A percentile compares a stretch with the other conserved stretches of the same genome.
Evolutionary conservation across 2,888 invertebrate genomes (phyloP).

Genomic region (Cloeon dipterum): DNA sequence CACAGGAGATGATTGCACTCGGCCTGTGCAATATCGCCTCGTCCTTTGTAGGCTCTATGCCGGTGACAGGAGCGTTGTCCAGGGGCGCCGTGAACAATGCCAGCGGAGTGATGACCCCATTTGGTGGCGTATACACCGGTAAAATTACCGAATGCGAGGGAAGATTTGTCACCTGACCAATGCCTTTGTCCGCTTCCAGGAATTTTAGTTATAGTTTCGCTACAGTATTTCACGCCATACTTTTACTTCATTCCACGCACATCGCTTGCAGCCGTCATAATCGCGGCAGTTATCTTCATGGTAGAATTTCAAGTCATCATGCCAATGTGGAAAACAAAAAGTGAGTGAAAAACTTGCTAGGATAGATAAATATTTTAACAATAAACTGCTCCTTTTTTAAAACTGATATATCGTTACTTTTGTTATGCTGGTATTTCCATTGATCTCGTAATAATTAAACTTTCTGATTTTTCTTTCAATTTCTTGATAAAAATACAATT

Average conservation of each 20-base stretch:
- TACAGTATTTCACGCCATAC: constrained; percentile 36
- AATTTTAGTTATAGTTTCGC: constrained; percentile 22
- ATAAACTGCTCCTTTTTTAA: too few relatives aligned
- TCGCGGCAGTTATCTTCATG: constrained; percentile 46
- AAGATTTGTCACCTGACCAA: too few relatives aligned
- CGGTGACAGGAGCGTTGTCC: constrained; percentile 34
- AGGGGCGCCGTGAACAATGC: constrained; percentile 46
- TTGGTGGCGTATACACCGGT: constrained; percentile 39
- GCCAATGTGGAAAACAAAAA: constrained; percentile 40
- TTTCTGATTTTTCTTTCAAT: too few relatives aligned
- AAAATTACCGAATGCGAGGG: constrained; percentile 6
- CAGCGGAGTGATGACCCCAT: constrained; percentile 42
- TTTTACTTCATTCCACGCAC: constrained; percentile 39
- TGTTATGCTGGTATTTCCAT: too few relatives aligned
- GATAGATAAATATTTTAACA: too few relatives aligned
- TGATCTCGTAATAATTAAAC: too few relatives aligned
- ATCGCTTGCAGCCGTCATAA: constrained; percentile 43
- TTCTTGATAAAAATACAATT: too few relatives aligned
- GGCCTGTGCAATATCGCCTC: constrained; percentile 39
- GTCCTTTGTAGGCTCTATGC: constrained; percentile 42
- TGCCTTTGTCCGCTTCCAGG: constrained; percentile 12
- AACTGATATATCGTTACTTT: too few relatives aligned
- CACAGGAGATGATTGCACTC: constrained; percentile 45
- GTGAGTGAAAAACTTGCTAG: constrained; percentile 17
- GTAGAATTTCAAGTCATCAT: constrained; percentile 35